These are phyloP conservation scores for Plecturocebus donacophilus DNA, from an alignment of 2,113 vertebrate genomes.

Conservation along the genomic window DNA sequence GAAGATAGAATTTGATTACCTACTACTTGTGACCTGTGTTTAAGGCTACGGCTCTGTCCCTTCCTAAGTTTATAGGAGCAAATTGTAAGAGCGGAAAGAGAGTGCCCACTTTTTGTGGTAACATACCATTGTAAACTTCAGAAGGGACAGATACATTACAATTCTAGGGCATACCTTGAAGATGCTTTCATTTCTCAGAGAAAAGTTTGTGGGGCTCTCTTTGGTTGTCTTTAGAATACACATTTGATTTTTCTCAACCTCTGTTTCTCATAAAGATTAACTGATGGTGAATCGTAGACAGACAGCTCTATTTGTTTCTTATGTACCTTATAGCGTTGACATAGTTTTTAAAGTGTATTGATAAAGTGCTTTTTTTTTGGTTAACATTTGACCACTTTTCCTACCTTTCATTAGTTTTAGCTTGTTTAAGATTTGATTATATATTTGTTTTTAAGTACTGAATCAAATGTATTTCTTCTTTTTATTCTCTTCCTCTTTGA, in stretches of 20 bases:
- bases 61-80: slow-evolving; percentile 76
- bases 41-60: slow-evolving; percentile 69
- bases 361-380: not conserved
- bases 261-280: slow-evolving; percentile 59
- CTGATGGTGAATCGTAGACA: slow-evolving; percentile 31
- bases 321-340: slow-evolving; percentile 23
- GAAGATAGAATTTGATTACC: slow-evolving; percentile 57
- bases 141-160: slow-evolving; percentile 47
- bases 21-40: slow-evolving; percentile 66
- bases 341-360: slow-evolving; percentile 32
- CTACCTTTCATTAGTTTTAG: slow-evolving; percentile 39
- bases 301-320: slow-evolving; percentile 37
- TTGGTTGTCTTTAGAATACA: slow-evolving; percentile 38
- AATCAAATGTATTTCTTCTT: slow-evolving; percentile 41
- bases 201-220: slow-evolving; percentile 20
- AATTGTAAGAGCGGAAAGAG: slow-evolving; percentile 69
- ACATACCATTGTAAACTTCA: slow-evolving; percentile 63
- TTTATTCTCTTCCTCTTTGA: slow-evolving; percentile 46
- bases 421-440: slow-evolving; percentile 29
- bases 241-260: slow-evolving; percentile 40
- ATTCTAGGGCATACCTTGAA: slow-evolving; percentile 53
- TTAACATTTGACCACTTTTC: slow-evolving; percentile 35
- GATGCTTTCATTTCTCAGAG: slow-evolving; percentile 26
- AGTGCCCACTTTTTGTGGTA: slow-evolving; percentile 66
- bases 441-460: slow-evolving; percentile 39